Evolutionary conservation across 2,113 vertebrate species (phyloP), one percentile per base, ranked within the genome.

Genomic region (Epinephelus moara): DNA sequence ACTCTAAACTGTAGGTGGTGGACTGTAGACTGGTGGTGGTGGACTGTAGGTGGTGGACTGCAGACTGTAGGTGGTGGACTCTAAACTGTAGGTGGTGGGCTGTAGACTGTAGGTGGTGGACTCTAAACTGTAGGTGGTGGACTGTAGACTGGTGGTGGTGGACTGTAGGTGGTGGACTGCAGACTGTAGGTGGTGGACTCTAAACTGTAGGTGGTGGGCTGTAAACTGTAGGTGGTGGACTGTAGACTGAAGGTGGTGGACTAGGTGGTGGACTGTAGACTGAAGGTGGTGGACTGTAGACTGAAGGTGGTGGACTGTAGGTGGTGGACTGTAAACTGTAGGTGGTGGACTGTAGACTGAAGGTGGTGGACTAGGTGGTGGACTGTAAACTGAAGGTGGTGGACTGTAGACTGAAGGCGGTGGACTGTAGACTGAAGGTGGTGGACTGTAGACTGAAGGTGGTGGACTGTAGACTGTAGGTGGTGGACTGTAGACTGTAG

Each of bases 21-120:
- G 33, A 33, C 95, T 17, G 57, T 42, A 33, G 33, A 33, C 95
- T 17, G 57, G n/a, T 6, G 47, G 47, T 47, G 45, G 13, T 33
- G 33, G 33, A 33, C 95, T 33, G 33, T 6, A 33, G 47, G 14
- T 47, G 45, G 13, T 33, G 33, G 33, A 33, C 95, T 17, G 57
- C 23, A 33, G 5, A 42, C 42, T 33, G 33, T 1, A 33, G 47
- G 47, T 47, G 45, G 13, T 33, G 33, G 33, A 33, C 95, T 17
- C 50, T 42, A 33, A 3, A 42, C 42, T 33, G 33, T 1, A 33
- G 47, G 47, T 47, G 13, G 13, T 6, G 33, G 33, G 6, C 95
- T 17, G 57, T 42, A 23, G 4, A 33, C 33, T 33, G 33, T 5
- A 33, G 47, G 47, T 47, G 45, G 13, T 33, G 33, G 33, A 33